These are phyloP conservation scores for Copsychus sechellarum DNA, from an alignment of 2,113 vertebrate genomes.

Conservation along the genomic window DNA sequence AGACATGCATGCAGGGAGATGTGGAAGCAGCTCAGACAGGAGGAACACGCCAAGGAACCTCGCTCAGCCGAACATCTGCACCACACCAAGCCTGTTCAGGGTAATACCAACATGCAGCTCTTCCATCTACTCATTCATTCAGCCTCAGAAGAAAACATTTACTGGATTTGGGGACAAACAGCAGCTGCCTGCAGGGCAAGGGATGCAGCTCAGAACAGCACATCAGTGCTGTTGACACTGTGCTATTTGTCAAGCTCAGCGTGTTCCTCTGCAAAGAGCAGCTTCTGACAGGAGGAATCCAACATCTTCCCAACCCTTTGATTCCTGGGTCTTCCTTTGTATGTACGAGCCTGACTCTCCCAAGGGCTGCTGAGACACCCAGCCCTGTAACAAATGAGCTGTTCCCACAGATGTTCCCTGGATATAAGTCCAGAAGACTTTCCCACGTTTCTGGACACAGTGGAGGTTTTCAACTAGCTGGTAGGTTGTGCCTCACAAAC, in stretches of 20 bases:
- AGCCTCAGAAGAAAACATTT: background rate
- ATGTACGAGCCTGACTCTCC: background rate
- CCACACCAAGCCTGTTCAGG: background rate
- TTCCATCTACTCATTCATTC: too few relatives aligned
- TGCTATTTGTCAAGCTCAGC: background rate
- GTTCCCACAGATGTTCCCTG: background rate
- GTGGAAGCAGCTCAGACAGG: background rate
- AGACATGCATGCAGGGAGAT: rapidly evolving
- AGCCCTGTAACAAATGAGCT: background rate
- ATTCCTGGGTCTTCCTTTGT: background rate
- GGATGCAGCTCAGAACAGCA: background rate
- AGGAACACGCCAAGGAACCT: background rate
- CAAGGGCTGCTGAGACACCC: background rate
- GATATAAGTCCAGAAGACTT: background rate
- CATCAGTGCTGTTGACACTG: rapidly evolving
- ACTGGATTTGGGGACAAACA: background rate
- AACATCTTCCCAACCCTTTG: background rate
- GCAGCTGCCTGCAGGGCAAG: background rate
- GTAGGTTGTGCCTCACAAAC: background rate
- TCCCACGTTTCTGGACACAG: constrained; percentile 28
- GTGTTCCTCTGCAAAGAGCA: background rate
- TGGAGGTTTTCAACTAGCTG: background rate
- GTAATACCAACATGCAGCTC: rapidly evolving
- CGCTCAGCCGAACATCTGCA: rapidly evolving
- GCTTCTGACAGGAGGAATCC: background rate